phyloP scores from a whole-genome alignment of 2,888 invertebrate genomes.

The Orgyia antiqua region DNA sequence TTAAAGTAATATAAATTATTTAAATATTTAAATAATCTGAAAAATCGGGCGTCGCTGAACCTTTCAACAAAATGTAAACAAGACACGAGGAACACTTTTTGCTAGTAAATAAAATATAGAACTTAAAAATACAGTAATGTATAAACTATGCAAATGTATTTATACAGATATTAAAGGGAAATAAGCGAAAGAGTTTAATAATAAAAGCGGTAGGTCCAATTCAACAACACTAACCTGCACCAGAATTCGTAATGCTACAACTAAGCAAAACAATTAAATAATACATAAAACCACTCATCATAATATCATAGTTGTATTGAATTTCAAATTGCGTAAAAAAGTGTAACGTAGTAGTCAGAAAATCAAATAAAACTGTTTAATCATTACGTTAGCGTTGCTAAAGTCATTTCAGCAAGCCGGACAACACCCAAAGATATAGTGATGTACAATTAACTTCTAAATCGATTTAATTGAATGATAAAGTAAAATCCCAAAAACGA shows the following conservation, averaged over 20 bases:
- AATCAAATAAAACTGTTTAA: conserved; percentile 60
- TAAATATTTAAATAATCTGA: no score
- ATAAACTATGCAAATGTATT: not conserved
- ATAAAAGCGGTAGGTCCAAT: no score
- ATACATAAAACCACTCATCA: conserved; percentile 63
- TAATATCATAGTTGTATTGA: conserved; percentile 64
- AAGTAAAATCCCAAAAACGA: no score
- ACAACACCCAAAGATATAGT: conserved; percentile 70
- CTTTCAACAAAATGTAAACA: no score
- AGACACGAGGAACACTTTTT: no score
- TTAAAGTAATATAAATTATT: not conserved
- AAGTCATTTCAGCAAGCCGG: conserved; percentile 46
- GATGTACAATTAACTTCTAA: no score
- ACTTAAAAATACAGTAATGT: no score
- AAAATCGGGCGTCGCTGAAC: no score
- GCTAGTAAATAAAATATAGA: no score
- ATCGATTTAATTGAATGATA: no score
- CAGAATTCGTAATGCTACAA: conserved; percentile 48
- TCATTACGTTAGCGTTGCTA: conserved; percentile 69
- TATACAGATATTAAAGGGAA: not conserved
- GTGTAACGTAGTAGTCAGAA: conserved; percentile 41
- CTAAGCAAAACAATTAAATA: conserved; percentile 66
- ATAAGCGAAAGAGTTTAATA: conserved; percentile 7
- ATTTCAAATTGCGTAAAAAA: conserved; percentile 16
- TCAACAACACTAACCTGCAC: conserved; percentile 59